A percentile compares a stretch with the other conserved stretches of the same genome.
Conservation (phyloP, 1,140 invertebrate genomes). For the Aphelinus atriplicis region DNA sequence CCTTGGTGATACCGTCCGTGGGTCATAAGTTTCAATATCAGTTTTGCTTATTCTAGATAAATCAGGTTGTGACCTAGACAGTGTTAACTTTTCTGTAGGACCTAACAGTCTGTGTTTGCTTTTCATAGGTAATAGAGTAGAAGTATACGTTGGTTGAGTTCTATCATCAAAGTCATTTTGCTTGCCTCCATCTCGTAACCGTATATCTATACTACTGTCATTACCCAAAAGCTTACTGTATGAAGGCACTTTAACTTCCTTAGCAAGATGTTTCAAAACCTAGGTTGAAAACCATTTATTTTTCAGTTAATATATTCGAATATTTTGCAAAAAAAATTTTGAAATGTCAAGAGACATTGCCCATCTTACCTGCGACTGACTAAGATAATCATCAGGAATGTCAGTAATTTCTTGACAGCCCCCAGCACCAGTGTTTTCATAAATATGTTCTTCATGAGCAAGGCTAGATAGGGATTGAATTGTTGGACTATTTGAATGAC, state of each 20-base stretch:
- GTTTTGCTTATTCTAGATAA: slow-evolving; percentile 64
- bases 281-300: slow-evolving; percentile 48
- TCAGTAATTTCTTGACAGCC: slow-evolving; percentile 81
- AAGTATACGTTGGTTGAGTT: slow-evolving; percentile 63
- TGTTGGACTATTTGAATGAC: slow-evolving; percentile 63
- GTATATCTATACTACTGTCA: slow-evolving; percentile 55
- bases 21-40: slow-evolving; percentile 60
- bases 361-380: slow-evolving; percentile 72
- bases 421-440: slow-evolving; percentile 58
- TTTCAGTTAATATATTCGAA: slow-evolving; percentile 15
- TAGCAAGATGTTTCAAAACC: slow-evolving; percentile 87
- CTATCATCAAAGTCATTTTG: slow-evolving; percentile 64
- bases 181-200: slow-evolving; percentile 56
- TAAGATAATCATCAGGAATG: slow-evolving; percentile 86
- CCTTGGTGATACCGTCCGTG: slow-evolving; percentile 61
- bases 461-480: slow-evolving; percentile 62
- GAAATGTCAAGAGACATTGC: background rate
- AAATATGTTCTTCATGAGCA: slow-evolving; percentile 61
- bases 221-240: slow-evolving; percentile 56
- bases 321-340: background rate
- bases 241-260: slow-evolving; percentile 76
- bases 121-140: slow-evolving; percentile 61
- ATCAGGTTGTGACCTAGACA: slow-evolving; percentile 85
- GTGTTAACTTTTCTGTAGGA: slow-evolving; percentile 70
- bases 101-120: slow-evolving; percentile 63